phyloP scores from a whole-genome alignment of 1,140 invertebrate genomes.

The Tetragonula clypearis region DNA sequence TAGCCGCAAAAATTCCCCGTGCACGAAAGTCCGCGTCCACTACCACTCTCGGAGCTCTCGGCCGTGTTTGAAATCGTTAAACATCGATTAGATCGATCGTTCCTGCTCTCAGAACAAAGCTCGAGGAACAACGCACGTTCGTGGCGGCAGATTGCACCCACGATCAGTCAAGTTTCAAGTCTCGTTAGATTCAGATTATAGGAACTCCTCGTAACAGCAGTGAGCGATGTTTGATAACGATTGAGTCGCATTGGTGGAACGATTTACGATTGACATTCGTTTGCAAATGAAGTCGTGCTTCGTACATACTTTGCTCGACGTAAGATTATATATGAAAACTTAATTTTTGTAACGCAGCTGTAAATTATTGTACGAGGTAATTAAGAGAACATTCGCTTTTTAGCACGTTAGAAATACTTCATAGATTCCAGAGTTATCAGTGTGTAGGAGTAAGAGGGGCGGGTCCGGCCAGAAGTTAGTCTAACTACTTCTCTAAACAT shows the following conservation, averaged over 20 bases:
- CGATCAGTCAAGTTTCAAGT: constrained; percentile 50
- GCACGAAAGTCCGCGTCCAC: constrained; percentile 5
- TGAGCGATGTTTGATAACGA: constrained; percentile 61
- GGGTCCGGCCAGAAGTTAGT: too few relatives aligned
- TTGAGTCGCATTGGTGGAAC: constrained; percentile 26
- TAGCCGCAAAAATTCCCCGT: constrained; percentile 29
- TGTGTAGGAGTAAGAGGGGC: too few relatives aligned
- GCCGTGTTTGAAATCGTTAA: constrained; percentile 62
- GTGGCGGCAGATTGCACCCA: constrained; percentile 53
- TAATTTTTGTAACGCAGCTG: too few relatives aligned
- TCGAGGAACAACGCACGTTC: constrained; percentile 14
- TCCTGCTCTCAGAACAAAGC: constrained; percentile 36
- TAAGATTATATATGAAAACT: too few relatives aligned
- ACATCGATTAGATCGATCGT: constrained; percentile 69
- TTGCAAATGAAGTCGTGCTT: too few relatives aligned
- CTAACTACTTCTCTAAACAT: not conserved
- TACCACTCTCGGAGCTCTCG: constrained; percentile 28
- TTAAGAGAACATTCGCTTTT: too few relatives aligned
- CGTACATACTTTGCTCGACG: too few relatives aligned
- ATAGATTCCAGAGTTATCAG: too few relatives aligned
- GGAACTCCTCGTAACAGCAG: constrained; percentile 24
- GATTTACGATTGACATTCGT: not conserved
- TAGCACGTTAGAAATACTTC: too few relatives aligned
- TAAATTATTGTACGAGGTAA: too few relatives aligned
- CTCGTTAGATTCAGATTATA: constrained; percentile 60